These are phyloP conservation scores for Eulemur mongoz DNA, from an alignment of 2,797 vertebrate genomes.

Conservation along the genomic window DNA sequence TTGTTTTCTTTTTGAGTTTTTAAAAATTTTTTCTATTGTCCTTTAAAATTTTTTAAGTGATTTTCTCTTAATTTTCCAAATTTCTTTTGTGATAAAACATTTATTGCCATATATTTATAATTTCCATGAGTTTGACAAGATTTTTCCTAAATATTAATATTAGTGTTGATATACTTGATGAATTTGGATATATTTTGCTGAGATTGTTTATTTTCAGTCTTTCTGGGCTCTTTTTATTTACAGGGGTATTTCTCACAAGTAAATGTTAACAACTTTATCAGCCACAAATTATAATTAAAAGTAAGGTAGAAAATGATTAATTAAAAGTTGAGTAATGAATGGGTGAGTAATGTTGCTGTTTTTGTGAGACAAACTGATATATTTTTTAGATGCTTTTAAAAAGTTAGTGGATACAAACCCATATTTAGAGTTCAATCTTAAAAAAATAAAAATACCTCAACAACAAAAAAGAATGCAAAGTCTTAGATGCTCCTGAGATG, in stretches of 20 bases:
- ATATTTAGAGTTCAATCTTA: neutral
- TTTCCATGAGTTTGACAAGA: neutral
- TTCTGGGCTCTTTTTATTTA: neutral
- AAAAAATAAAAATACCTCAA: neutral
- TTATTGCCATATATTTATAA: neutral
- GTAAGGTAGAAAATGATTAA: neutral
- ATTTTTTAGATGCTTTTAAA: neutral
- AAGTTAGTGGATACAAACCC: neutral
- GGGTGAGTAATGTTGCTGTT: neutral
- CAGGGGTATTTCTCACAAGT: neutral
- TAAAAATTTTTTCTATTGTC: neutral
- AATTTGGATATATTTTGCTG: neutral
- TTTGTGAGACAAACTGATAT: neutral
- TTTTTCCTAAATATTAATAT: neutral
- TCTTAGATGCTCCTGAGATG: neutral
- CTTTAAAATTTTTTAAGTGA: neutral
- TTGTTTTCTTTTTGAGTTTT: neutral
- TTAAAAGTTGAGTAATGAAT: neutral
- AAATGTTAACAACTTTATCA: neutral
- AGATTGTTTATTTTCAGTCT: neutral
- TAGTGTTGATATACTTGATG: neutral
- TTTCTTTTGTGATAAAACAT: neutral
- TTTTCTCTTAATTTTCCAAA: neutral
- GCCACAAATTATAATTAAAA: neutral
- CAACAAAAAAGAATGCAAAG: neutral